phyloP scores from a whole-genome alignment of 2,797 vertebrate genomes.

The Oceanodroma leucorhoa region DNA sequence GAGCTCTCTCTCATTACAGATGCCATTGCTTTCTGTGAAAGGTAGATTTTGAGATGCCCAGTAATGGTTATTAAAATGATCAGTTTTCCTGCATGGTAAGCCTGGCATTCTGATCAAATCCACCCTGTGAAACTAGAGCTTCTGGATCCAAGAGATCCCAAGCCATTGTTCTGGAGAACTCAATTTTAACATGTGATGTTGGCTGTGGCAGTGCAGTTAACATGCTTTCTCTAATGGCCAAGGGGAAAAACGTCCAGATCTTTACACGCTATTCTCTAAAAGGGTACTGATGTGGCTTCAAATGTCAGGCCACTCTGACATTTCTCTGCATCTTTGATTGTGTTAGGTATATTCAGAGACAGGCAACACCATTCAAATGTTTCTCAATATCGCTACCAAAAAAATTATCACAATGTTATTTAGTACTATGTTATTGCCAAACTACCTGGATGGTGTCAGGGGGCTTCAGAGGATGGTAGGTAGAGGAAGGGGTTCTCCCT shows the following conservation, averaged over 20 bases:
- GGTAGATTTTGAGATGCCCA: not conserved
- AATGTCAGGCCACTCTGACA: not conserved
- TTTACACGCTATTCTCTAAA: not conserved
- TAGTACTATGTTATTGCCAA: not conserved
- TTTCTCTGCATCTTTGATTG: not conserved
- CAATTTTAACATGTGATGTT: not conserved
- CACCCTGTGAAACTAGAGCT: not conserved
- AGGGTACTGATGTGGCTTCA: not conserved
- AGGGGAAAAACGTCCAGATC: not conserved
- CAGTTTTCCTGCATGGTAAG: not conserved
- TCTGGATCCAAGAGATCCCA: not conserved
- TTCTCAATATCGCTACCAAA: not conserved
- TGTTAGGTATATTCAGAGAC: not conserved
- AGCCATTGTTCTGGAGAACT: not conserved
- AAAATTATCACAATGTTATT: not conserved
- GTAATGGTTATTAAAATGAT: not conserved
- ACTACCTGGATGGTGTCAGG: not conserved
- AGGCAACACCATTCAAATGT: not conserved
- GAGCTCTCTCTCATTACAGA: not conserved
- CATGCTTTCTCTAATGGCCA: accelerated
- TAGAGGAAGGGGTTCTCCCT: not conserved
- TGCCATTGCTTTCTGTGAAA: not conserved
- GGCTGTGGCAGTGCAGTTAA: not conserved
- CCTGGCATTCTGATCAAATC: not conserved
- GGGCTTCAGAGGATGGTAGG: not conserved